Conservation (phyloP, 2,888 invertebrate genomes). For the Chrysotoxum bicinctum region DNA sequence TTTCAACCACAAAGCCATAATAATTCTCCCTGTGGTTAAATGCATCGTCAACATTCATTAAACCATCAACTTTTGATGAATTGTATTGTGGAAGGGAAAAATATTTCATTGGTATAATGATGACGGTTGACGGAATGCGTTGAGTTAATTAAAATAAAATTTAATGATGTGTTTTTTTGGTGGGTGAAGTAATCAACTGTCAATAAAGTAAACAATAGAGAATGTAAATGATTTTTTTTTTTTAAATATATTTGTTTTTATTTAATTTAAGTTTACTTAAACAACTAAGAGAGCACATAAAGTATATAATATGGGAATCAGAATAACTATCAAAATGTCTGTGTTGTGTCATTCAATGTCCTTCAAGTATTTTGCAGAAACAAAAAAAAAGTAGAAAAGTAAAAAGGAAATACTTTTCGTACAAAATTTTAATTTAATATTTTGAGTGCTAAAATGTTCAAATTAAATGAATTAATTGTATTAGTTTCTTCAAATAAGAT, state of each 20-base stretch:
- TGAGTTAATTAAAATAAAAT: slow-evolving; percentile 1
- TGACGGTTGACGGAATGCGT: not conserved
- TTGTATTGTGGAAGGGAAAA: not conserved
- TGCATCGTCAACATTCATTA: slow-evolving; percentile 14
- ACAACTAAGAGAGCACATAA: too few species aligned
- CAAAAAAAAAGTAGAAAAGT: too few species aligned
- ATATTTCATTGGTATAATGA: not conserved
- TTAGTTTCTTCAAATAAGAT: too few species aligned
- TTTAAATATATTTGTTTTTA: not conserved
- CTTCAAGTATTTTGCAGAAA: too few species aligned
- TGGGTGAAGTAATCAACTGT: not conserved
- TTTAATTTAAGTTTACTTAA: not conserved
- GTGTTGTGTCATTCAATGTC: too few species aligned
- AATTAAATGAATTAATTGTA: too few species aligned
- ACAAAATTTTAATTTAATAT: too few species aligned
- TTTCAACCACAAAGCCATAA: slow-evolving; percentile 17
- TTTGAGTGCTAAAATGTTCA: too few species aligned
- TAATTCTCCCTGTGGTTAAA: slow-evolving; percentile 15
- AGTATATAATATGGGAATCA: too few species aligned
- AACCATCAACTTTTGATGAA: slow-evolving; percentile 2
- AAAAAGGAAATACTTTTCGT: too few species aligned
- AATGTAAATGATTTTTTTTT: not conserved
- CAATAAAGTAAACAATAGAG: not conserved
- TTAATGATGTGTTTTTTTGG: not conserved
- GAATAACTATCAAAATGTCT: too few species aligned